Base-by-base conservation (phyloP, 2,888 invertebrate species). In the Aelia acuminata region DNA sequence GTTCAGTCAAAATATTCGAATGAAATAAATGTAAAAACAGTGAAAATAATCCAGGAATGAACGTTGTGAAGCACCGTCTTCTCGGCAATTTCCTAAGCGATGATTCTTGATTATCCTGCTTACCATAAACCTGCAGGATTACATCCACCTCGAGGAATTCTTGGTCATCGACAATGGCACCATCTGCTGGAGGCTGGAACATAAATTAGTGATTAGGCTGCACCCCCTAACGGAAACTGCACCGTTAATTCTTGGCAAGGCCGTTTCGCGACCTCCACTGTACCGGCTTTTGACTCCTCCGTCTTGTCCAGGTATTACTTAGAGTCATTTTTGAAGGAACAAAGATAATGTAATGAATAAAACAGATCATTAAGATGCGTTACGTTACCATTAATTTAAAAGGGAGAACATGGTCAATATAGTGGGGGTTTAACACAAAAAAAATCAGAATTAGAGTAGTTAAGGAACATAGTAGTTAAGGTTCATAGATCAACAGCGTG, bases 141-240 rank as follows among this genome's bases (percentile, higher is more conserved):
- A 26, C 26, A 11, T 57, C 22, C 26, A 31, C 31, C 26, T 35
- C 18, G 31, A 70, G 63, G 18, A 35, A 35, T 70, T 70, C 35
- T 70, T 20, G 7, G 31, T 7, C 63, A 70, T 20, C 20, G 26
- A 4, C 15, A 57, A 15, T 31, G 20, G 1, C 22, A 20, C 39
- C 39, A 5, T 22, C 0, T 43, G n/a, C n/a, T 80, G 80, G 13
- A 80, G 43, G 43, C 31, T 11, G 43, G n/a, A 80, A 43, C 80
- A 35, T 70, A 70, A 70, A 31, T 70, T 35, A 3, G 63, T 70
- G 63, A 70, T 70, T 70, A 35, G 63, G 35, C 63, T 80, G 80
- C 80, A 80, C 43, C 80, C 80, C n/a, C 80, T 80, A 43, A 43
- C 39, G 80, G 80, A 22, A 47, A 80, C 63, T 80, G 80, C 80